Base-by-base conservation (phyloP, 2,113 vertebrate species). In the Corythoichthys intestinalis region DNA sequence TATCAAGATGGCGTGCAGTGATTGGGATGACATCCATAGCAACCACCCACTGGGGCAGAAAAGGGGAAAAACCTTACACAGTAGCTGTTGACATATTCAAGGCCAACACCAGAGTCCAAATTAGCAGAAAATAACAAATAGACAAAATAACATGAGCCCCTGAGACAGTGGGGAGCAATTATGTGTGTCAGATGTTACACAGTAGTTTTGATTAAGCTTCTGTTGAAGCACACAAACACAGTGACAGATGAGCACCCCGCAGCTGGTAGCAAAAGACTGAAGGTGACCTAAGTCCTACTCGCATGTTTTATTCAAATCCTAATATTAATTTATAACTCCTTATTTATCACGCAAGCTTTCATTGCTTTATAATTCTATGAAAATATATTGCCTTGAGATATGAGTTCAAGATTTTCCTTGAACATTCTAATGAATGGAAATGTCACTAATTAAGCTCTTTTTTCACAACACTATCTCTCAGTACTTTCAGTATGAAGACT, bases 231-330 rank as follows among this genome's bases (percentile, higher is more conserved):
- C 56, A 52, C 67, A 69, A 49, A 44, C 11, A 39, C 48, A 39
- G 41, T 73, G 75, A 75, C 67, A 69, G 78, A 83, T 78, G 80
- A 76, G 76, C 64, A 70, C 62, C 68, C 70, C 71, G 75, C 81
- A 74, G 66, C 65, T 73, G 71, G 60, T 47, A 69, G 74, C 76
- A 74, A 59, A 73, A 67, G 71, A 80, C 50, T 59, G 47, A 75
- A 65, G 73, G 67, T 12, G 28, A 62, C 58, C 67, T 65, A 72
- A 74, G 70, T 73, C 65, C 71, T 67, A 77, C 81, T 67, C 71
- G 13, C 13, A 10, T 11, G 28, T 6, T 34, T 54, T 34, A 10
- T 28, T 54, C 11, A 7, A 34, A 10, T 34, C 2, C 10, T 28
- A 8, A 20, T 53, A 34, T 54, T 9, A 0, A 54, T 28, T 9